Evolutionary conservation across 1,140 invertebrate species (phyloP), one percentile per base, ranked within the genome.

Genomic region (Sarcophaga bullata): DNA sequence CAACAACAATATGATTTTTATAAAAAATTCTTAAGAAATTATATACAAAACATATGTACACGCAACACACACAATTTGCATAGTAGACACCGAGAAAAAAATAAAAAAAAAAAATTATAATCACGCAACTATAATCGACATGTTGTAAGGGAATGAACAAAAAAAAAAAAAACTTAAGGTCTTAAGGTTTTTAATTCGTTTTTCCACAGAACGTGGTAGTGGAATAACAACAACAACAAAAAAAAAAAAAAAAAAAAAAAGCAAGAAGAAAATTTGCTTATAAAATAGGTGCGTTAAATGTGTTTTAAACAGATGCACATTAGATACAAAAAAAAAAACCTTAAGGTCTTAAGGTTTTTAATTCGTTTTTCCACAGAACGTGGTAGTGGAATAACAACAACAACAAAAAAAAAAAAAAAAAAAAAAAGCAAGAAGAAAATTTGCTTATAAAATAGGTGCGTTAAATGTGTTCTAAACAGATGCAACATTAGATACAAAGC

Each of bases 281-380:
- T 68, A 25, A 68, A 68, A 25, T 49, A 76, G 73, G 73, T 76
- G 73, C 48, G 73, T 76, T 76, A 76, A 76, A 37, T 37, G 47
- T 76, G 73, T 76, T 76, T 76, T 76, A 76, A 76, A 76, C 73
- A 76, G 73, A 76, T 78, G 75, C 75, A 78, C 48, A 52, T 78
- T 78, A n/a, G 75, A 78, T 78, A 78, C 19, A n/a, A 50, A 19
- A 37, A n/a, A n/a, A n/a, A 76, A 13, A 47, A 48, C 8, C 13
- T 37, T 37, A 37, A 37, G 25, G 6, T 49, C 73, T 49, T 76
- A 76, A 49, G 47, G 15, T n/a, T 50, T 37, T 76, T 76, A 76
- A 76, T 76, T 76, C 73, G 73, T 49, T 15, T 76, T 76, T 37
- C 25, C 25, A 37, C 25, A 17, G 10, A 76, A 17, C 73, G 48